phyloP scores from a whole-genome alignment of 2,113 vertebrate genomes.

The Ameiurus melas region DNA sequence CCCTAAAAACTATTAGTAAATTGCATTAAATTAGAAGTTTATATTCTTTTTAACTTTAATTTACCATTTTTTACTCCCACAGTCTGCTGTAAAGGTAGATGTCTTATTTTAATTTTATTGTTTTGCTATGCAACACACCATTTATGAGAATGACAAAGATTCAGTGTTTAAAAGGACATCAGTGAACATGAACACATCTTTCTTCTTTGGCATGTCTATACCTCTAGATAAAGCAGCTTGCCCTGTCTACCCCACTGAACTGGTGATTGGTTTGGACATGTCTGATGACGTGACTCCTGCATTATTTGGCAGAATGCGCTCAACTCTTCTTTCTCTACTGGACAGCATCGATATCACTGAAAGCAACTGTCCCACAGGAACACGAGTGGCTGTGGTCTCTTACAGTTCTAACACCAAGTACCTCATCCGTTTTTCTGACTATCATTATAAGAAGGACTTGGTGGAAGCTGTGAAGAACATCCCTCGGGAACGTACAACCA shows the following conservation, averaged over 20 bases:
- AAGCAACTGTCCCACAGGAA: conserved; percentile 81
- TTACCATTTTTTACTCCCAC: conserved; percentile 1
- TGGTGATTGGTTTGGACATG: conserved; percentile 85
- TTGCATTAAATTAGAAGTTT: not conserved
- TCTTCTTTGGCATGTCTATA: conserved; percentile 9
- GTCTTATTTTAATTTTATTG: not conserved
- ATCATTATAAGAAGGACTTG: conserved; percentile 65
- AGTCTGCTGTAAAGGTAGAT: conserved; percentile 50
- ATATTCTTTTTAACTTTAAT: not conserved
- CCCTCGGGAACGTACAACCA: conserved; percentile 68
- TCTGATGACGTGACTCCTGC: conserved; percentile 69
- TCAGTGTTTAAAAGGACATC: not conserved
- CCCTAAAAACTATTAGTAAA: not conserved
- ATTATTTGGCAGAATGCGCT: conserved; percentile 80
- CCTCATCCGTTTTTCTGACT: conserved; percentile 84
- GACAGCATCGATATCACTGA: conserved; percentile 72
- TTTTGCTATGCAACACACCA: not conserved
- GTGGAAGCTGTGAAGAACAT: conserved; percentile 72
- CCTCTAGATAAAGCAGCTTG: conserved; percentile 60
- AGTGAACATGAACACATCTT: not conserved
- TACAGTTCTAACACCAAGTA: conserved; percentile 73
- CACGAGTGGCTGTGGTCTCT: conserved; percentile 78
- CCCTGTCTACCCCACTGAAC: conserved; percentile 80
- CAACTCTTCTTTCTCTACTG: conserved; percentile 71
- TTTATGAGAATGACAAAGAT: not conserved